Conservation (phyloP, 2,888 invertebrate genomes). For the Toxonevra muliebris region DNA sequence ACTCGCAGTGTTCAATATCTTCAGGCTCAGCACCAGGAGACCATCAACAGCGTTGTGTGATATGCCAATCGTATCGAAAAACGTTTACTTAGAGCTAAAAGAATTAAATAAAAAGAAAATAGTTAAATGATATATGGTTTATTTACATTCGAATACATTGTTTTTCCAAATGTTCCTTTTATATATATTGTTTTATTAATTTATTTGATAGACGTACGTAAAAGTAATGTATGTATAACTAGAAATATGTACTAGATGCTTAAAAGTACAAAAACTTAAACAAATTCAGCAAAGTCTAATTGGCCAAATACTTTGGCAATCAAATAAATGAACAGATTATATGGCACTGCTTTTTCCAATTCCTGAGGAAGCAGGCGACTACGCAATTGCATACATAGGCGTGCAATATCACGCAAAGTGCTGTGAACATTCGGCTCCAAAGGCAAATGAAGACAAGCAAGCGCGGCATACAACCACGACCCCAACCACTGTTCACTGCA, state of each 20-base stretch:
- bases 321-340: constrained; percentile 60
- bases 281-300: constrained; percentile 57
- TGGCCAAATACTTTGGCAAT: constrained; percentile 61
- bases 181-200: neutral
- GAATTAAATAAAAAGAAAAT: neutral
- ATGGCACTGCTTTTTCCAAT: constrained; percentile 54
- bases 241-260: no score
- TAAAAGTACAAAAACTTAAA: constrained; percentile 37
- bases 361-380: constrained; percentile 50
- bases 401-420: constrained; percentile 58
- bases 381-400: constrained; percentile 54
- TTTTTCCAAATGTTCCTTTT: neutral
- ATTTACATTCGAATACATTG: no score
- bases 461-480: constrained; percentile 60
- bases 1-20: constrained; percentile 33
- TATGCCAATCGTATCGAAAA: constrained; percentile 53
- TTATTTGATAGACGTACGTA: neutral
- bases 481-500: constrained; percentile 58
- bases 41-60: constrained; percentile 51
- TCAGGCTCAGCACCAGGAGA: constrained; percentile 40
- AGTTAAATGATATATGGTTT: no score
- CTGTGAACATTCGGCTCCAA: constrained; percentile 61
- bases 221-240: no score
- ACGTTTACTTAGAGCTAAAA: constrained; percentile 40
- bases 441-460: constrained; percentile 61